Percentiles rank a stretch among this genome's conserved stretches.
phyloP scores from a whole-genome alignment of 2,888 invertebrate species.

The Druceiella hillmani region DNA sequence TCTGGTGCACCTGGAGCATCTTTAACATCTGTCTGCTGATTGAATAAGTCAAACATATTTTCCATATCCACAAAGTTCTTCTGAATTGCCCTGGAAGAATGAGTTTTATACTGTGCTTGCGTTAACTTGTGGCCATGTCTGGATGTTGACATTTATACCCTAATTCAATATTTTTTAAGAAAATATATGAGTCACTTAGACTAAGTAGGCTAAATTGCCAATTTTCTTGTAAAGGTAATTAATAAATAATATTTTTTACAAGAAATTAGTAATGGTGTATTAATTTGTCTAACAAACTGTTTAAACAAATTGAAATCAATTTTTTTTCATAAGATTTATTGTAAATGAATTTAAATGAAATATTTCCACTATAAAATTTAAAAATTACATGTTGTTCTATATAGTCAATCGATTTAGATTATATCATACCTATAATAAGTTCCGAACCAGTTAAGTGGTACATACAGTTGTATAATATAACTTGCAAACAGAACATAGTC shows the following conservation, averaged over 20 bases:
- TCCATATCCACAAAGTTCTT: slow-evolving; percentile 99
- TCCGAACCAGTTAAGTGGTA: slow-evolving; percentile 96
- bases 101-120: slow-evolving; percentile 9
- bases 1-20: slow-evolving; percentile 77
- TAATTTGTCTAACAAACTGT: not conserved
- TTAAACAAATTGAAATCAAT: slow-evolving; percentile 1
- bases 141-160: too few relatives aligned
- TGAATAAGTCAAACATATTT: slow-evolving; percentile 95
- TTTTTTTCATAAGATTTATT: slow-evolving; percentile 2
- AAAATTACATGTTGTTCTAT: not conserved
- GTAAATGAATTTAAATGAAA: slow-evolving; percentile 3
- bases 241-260: not conserved
- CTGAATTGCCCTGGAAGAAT: slow-evolving; percentile 80
- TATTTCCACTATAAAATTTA: not conserved
- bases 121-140: too few relatives aligned
- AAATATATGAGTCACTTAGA: too few relatives aligned
- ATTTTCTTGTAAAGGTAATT: too few relatives aligned
- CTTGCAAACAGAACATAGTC: slow-evolving; percentile 95
- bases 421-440: slow-evolving; percentile 83
- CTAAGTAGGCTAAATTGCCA: not conserved
- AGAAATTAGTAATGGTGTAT: not conserved
- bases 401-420: slow-evolving; percentile 9
- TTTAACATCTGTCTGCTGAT: slow-evolving; percentile 79
- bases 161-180: too few relatives aligned
- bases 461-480: slow-evolving; percentile 91